Base-by-base conservation (phyloP, 2,888 invertebrate genomes). In the Nephrotoma appendiculata region DNA sequence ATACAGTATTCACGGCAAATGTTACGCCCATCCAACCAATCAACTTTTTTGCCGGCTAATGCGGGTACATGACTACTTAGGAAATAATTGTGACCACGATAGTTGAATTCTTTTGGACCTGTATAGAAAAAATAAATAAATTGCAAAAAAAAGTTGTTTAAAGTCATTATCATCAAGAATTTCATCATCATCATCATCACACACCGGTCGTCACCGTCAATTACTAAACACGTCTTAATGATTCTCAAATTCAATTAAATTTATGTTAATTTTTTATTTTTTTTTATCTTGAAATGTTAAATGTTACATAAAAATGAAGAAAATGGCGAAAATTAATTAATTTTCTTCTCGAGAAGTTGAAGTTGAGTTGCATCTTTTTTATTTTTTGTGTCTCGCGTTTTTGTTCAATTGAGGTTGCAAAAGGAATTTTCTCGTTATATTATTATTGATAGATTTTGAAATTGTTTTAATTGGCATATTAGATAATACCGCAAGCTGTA, bases 1-100 rank as follows among this genome's bases (percentile, higher is more conserved):
- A 98, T 98, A 92, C 98, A 98, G 92, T 97, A 97, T 91, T 97
- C 96, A 88, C 98, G 94, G 93, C 98, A 98, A 89, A 96, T 94
- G 92, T 98, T 98, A 89, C 97, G 95, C 42, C 96, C 97, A 89
- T 97, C 97, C 89, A 97, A 92, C 97, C 98, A 98, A 92, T 98
- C 97, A 86, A 97, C 94, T 92, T 96, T 96, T 91, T 94, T 94
- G 90, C 95, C 96, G 87, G 96, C 95, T 88, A 96, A 93, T 88
- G 93, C 94, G 86, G 95, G 96, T 87, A 96, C 95, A 90, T 96
- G 96, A 31, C 95, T 95, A 89, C 94, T 96, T 94, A 94, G 96
- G 94, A 97, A 97, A 92, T 97, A 97, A 92, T 97, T 96, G 92
- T 96, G 96, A 86, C 97, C 96, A 90, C 95, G 93, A 92, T 95